phyloP scores from a whole-genome alignment of 2,797 vertebrate genomes.

The Miichthys miiuy region DNA sequence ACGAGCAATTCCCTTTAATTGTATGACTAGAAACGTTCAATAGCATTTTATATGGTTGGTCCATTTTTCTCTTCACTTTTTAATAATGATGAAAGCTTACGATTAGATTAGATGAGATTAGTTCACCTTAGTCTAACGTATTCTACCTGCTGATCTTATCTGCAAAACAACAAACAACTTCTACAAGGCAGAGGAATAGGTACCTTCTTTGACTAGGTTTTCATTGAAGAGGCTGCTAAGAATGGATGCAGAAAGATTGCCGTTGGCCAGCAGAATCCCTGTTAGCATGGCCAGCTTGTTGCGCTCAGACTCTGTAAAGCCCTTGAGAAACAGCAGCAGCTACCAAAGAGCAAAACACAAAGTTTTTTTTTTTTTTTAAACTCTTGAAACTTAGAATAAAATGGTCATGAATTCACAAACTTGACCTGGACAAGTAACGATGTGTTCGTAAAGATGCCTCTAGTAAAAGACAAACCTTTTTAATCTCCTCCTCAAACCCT shows the following conservation, averaged over 20 bases:
- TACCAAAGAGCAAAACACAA: slow-evolving; percentile 67
- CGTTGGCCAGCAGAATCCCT: slow-evolving; percentile 95
- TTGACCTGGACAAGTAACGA: neutral
- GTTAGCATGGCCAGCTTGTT: slow-evolving; percentile 99
- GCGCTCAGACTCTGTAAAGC: slow-evolving; percentile 97
- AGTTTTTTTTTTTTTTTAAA: neutral
- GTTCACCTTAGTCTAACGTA: neutral
- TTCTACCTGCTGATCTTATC: neutral
- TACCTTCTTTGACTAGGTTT: slow-evolving; percentile 98
- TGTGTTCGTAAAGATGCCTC: neutral
- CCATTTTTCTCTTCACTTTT: too few relatives aligned
- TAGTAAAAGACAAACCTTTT: slow-evolving; percentile 87
- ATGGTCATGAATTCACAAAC: neutral
- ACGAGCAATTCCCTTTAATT: too few relatives aligned
- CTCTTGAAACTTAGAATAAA: neutral
- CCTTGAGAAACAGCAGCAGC: slow-evolving; percentile 98
- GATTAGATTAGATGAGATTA: too few relatives aligned
- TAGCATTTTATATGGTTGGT: too few relatives aligned
- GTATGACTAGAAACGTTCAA: too few relatives aligned
- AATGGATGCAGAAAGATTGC: slow-evolving; percentile 94
- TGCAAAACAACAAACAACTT: neutral
- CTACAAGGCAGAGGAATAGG: accelerated
- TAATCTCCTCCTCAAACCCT: slow-evolving; percentile 98
- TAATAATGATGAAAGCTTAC: too few relatives aligned
- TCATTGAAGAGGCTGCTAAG: slow-evolving; percentile 97